phyloP scores from a whole-genome alignment of 1,140 invertebrate species.

The Sogatella furcifera region DNA sequence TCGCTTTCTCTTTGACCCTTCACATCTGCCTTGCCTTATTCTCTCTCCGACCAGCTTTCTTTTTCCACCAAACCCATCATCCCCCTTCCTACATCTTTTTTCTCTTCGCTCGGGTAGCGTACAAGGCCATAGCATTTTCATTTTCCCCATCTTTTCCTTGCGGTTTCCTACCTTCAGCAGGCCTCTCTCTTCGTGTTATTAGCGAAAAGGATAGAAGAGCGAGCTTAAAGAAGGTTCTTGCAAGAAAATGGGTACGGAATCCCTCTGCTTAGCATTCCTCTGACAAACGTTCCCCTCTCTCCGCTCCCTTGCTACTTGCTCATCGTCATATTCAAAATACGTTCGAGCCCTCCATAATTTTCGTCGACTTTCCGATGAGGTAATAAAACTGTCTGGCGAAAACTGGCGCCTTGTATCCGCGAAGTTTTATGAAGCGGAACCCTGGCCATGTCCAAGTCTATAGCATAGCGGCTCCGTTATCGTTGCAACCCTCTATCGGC shows the following conservation, averaged over 20 bases:
- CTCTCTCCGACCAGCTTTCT: too few species aligned
- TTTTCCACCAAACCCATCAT: too few species aligned
- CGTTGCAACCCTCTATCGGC: too few species aligned
- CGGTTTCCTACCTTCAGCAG: background rate
- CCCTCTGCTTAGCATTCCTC: background rate
- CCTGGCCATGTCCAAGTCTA: background rate
- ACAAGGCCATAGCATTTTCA: background rate
- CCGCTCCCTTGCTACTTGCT: background rate
- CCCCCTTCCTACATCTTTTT: too few species aligned
- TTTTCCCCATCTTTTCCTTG: background rate
- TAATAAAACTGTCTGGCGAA: constrained; percentile 1
- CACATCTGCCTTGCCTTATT: too few species aligned
- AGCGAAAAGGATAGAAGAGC: background rate
- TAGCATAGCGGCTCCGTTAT: too few species aligned
- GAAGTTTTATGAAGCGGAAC: background rate
- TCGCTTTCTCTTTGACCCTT: too few species aligned
- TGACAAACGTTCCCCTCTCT: background rate
- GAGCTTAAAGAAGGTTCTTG: background rate
- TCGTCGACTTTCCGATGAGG: constrained; percentile 1
- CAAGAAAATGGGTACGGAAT: background rate
- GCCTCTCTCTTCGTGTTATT: background rate
- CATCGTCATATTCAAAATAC: background rate
- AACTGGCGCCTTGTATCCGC: background rate
- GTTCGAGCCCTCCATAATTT: background rate
- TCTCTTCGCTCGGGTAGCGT: too few species aligned